These are phyloP conservation scores for Ellobium chinense DNA, from an alignment of 2,888 invertebrate genomes.

Conservation along the genomic window DNA sequence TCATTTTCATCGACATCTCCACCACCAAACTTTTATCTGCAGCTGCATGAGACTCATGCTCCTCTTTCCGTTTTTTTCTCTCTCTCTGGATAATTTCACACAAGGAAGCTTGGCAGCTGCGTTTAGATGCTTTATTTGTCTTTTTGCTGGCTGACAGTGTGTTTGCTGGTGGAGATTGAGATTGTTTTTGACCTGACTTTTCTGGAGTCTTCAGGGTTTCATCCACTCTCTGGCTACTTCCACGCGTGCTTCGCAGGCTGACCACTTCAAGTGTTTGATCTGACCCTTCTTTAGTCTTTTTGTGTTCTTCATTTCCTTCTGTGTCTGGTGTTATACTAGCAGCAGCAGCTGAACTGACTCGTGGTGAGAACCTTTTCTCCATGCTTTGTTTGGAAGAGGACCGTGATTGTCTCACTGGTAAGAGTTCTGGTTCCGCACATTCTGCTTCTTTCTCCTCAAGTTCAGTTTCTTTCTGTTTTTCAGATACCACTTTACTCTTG, in stretches of 20 bases:
- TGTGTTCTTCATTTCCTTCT: too few relatives aligned
- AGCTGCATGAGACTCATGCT: conserved; percentile 15
- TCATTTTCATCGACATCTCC: conserved; percentile 24
- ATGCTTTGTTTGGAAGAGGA: too few relatives aligned
- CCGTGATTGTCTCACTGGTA: too few relatives aligned
- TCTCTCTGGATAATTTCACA: conserved; percentile 19
- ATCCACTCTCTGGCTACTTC: not conserved
- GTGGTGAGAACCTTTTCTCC: too few relatives aligned
- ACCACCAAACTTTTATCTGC: not conserved
- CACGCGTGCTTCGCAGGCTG: not conserved
- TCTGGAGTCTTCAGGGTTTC: not conserved
- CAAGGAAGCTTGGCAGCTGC: not conserved
- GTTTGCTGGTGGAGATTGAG: not conserved
- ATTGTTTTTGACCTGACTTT: not conserved
- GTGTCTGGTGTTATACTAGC: too few relatives aligned
- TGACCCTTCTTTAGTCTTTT: not conserved
- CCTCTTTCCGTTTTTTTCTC: conserved; percentile 34
- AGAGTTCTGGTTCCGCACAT: too few relatives aligned
- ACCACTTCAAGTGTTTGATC: not conserved
- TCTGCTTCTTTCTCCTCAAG: too few relatives aligned
- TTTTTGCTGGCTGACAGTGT: not conserved
- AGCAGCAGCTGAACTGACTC: too few relatives aligned
- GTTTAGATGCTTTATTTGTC: not conserved
- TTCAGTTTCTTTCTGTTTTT: too few relatives aligned
- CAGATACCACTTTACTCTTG: too few relatives aligned